Evolutionary conservation across 1,140 invertebrate species (phyloP), one percentile per base, ranked within the genome.

Genomic region (Drosophila azteca): DNA sequence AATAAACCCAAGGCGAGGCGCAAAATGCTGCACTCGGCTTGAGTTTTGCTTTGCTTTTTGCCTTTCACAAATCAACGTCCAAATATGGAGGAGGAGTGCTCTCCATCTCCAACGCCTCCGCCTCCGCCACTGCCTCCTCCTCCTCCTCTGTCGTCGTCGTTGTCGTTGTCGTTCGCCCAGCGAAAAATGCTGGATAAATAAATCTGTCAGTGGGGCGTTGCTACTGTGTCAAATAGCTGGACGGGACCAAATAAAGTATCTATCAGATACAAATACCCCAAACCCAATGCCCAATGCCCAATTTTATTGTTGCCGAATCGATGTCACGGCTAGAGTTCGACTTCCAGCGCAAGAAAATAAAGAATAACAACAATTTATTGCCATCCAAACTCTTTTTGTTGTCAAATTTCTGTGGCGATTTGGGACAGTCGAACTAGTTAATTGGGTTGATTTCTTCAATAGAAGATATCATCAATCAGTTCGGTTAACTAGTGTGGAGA

Each of bases 201-300:
- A 78, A 82, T 82, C 82, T 88, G 83, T 88, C 82, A 82, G 79
- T 88, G 79, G 83, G 82, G 82, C 82, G 82, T 85, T 82, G 74
- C 83, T 81, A 68, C 74, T 75, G 69, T 87, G 81, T 85, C 81
- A 87, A 83, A 69, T 66, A 64, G 74, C 41, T 52, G 54, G 52
- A 62, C 35, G 50, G 29, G 59, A 26, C 24, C 67, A 15, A 52
- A 50, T 59, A 55, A 64, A 82, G 79, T 75, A 82, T 79, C 83
- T 79, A 68, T 59, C 83, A 67, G 83, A 78, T 82, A 48, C 82
- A 50, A 66, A 52, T 74, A 26, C 24, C 45, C 13, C 46, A 22
- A 39, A 46, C 29, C 35, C 3, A 70, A 61, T 65, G 29, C 39
- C 49, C 39, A 54, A 39, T 55, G 39, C 62, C 49, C 72, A 75